These are phyloP conservation scores for Aplodontia rufa DNA, from an alignment of 2,113 vertebrate species.

Conservation along the genomic window DNA sequence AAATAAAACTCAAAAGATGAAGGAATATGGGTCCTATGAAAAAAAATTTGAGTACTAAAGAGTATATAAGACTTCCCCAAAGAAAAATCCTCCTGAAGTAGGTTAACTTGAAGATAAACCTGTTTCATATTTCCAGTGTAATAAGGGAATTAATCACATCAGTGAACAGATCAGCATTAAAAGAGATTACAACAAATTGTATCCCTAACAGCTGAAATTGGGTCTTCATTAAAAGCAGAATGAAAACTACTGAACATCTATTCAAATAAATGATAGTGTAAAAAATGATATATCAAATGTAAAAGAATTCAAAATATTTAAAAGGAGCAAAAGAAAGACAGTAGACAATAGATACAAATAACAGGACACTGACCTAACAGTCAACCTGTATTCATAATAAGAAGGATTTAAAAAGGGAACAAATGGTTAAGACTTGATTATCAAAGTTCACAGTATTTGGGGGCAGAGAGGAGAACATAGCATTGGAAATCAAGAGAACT, in stretches of 20 bases:
- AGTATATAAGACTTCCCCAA: background rate
- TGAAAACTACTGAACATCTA: background rate
- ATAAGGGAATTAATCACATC: background rate
- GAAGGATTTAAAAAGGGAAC: background rate
- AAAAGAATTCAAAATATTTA: conserved; percentile 23
- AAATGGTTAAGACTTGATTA: background rate
- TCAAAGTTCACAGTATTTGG: background rate
- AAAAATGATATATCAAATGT: background rate
- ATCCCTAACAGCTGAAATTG: background rate
- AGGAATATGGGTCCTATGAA: background rate
- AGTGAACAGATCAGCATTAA: background rate
- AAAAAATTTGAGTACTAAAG: background rate
- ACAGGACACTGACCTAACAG: background rate
- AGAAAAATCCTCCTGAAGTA: background rate
- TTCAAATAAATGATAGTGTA: background rate
- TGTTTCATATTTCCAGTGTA: conserved; percentile 26
- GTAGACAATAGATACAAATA: background rate
- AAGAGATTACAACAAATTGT: background rate
- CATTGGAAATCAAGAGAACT: background rate
- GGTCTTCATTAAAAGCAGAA: conserved; percentile 33
- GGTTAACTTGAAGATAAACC: conserved; percentile 27
- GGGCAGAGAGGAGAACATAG: background rate
- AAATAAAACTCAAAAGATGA: conserved; percentile 13
- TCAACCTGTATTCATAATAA: background rate
- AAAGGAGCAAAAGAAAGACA: background rate